Evolutionary conservation across 2,797 vertebrate species (phyloP).

Genomic region (Anisognathus igniventris): DNA sequence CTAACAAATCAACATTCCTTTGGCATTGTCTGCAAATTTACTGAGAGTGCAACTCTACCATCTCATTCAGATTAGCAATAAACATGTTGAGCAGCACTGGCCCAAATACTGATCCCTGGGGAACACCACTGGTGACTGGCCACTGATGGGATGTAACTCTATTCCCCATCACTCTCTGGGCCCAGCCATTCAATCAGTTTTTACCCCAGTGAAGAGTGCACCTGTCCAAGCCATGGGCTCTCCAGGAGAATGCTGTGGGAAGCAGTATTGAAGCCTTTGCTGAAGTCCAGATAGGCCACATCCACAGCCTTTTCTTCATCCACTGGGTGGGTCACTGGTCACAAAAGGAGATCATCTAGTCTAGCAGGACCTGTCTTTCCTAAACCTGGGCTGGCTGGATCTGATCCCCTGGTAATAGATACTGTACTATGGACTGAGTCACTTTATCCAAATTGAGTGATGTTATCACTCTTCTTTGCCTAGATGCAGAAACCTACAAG

Average conservation of each 20-base stretch:
- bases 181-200: not conserved
- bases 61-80: fast-evolving
- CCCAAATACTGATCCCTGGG: not conserved
- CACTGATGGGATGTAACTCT: not conserved
- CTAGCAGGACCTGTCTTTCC: not conserved
- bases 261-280: not conserved
- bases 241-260: not conserved
- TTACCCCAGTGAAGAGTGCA: not conserved
- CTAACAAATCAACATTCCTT: not conserved
- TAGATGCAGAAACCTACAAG: not conserved
- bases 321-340: not conserved
- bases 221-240: not conserved
- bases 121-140: not conserved
- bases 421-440: not conserved
- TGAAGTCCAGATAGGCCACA: not conserved
- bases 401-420: not conserved
- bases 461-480: not conserved
- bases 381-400: not conserved
- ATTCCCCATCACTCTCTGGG: not conserved
- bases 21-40: not conserved
- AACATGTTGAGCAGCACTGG: not conserved
- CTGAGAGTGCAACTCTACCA: not conserved
- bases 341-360: not conserved
- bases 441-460: not conserved
- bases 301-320: not conserved